These are phyloP conservation scores for Diorhabda carinulata DNA, from an alignment of 1,140 invertebrate genomes.

Conservation along the genomic window DNA sequence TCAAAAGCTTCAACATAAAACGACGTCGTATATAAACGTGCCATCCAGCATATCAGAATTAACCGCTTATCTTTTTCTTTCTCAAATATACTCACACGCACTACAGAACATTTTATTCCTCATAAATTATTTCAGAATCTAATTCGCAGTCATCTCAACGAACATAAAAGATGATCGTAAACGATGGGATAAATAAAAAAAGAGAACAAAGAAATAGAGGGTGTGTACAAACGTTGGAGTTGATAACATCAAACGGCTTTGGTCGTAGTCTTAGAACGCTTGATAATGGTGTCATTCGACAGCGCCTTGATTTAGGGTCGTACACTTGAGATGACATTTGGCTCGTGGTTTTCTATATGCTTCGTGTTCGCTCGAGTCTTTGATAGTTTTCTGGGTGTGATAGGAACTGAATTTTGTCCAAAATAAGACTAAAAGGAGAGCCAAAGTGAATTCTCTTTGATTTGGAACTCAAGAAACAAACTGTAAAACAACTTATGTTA, in stretches of 20 bases:
- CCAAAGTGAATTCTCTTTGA: not conserved
- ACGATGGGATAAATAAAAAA: constrained; percentile 27
- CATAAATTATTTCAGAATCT: constrained; percentile 32
- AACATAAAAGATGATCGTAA: constrained; percentile 28
- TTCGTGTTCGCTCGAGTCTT: not conserved
- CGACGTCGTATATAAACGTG: not conserved
- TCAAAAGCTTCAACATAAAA: too few species aligned
- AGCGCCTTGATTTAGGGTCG: constrained; percentile 31
- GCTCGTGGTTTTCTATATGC: not conserved
- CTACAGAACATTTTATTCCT: constrained; percentile 22
- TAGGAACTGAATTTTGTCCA: not conserved
- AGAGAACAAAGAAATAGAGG: constrained; percentile 28
- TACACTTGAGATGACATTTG: constrained; percentile 14
- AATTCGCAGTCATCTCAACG: constrained; percentile 30
- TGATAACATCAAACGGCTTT: constrained; percentile 35
- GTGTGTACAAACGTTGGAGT: constrained; percentile 34
- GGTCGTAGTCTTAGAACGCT: constrained; percentile 26
- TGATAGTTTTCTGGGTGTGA: constrained; percentile 4
- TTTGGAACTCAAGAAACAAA: not conserved
- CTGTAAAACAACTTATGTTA: too few species aligned
- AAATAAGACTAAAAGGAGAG: not conserved
- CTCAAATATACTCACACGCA: not conserved
- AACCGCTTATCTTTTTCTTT: constrained; percentile 4
- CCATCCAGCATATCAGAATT: not conserved
- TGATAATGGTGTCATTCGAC: constrained; percentile 37